Percentiles rank a stretch among this genome's conserved stretches.
These are phyloP conservation scores for Crenuchus spilurus DNA, from an alignment of 2,797 vertebrate genomes.

Conservation along the genomic window DNA sequence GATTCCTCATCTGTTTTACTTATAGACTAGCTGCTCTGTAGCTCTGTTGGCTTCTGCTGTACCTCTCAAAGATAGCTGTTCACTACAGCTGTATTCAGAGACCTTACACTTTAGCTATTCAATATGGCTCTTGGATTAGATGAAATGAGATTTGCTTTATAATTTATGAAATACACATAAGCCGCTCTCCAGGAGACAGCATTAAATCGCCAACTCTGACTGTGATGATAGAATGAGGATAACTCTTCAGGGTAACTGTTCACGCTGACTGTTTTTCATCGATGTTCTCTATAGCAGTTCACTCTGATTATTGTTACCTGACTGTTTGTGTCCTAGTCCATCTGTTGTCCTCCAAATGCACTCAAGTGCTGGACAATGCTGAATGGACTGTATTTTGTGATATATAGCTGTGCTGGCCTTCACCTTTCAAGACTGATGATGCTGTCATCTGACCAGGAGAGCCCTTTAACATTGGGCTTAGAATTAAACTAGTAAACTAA, in stretches of 20 bases:
- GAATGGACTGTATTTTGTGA: neutral
- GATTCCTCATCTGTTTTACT: neutral
- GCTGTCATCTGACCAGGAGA: neutral
- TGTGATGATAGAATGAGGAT: constrained; percentile 3
- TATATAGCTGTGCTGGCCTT: neutral
- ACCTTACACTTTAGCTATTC: neutral
- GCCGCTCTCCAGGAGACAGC: neutral
- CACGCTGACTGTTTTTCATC: neutral
- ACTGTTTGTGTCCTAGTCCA: neutral
- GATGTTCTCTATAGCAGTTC: neutral
- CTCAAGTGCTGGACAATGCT: neutral
- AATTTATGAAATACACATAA: constrained; percentile 11
- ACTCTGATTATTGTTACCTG: neutral
- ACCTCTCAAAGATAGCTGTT: neutral
- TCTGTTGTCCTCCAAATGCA: neutral
- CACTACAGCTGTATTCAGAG: neutral
- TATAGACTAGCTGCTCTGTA: neutral
- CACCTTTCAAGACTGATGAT: neutral
- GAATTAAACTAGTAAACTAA: neutral
- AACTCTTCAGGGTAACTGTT: neutral
- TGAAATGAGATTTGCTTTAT: constrained; percentile 29
- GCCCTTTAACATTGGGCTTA: neutral
- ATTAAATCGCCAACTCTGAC: constrained; percentile 10
- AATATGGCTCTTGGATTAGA: constrained; percentile 13
- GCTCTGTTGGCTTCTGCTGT: neutral